phyloP scores from a whole-genome alignment of 2,888 invertebrate species.

The Morpho deidamia region DNA sequence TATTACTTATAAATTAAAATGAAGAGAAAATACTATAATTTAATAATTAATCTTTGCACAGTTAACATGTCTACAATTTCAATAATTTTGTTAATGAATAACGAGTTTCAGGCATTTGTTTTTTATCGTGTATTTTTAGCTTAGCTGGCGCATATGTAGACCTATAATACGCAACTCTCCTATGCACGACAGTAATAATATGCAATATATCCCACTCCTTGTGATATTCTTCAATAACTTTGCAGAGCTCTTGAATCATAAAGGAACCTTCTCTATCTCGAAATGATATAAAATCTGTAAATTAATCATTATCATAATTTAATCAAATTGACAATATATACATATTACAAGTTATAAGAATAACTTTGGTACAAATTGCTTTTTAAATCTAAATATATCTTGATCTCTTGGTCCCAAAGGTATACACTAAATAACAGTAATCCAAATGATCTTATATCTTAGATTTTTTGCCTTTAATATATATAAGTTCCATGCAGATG shows the following conservation, averaged over 20 bases:
- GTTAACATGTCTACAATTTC: conserved; percentile 13
- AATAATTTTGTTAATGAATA: conserved; percentile 51
- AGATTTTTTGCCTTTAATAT: too few species aligned
- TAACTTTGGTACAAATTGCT: not conserved
- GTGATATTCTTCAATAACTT: conserved; percentile 36
- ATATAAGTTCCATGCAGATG: not conserved
- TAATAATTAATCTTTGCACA: not conserved
- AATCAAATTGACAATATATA: too few species aligned
- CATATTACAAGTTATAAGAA: not conserved
- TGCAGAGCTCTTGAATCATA: conserved; percentile 54
- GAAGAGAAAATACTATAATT: not conserved
- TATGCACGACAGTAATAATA: conserved; percentile 44
- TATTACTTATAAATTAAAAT: not conserved
- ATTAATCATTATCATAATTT: not conserved
- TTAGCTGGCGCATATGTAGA: conserved; percentile 35
- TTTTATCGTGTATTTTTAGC: conserved; percentile 37
- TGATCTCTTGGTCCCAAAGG: too few species aligned
- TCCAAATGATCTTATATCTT: too few species aligned
- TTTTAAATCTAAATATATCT: too few species aligned
- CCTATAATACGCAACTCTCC: conserved; percentile 40
- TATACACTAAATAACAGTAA: too few species aligned
- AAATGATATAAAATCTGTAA: conserved; percentile 46
- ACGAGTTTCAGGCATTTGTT: conserved; percentile 55
- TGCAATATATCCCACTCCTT: conserved; percentile 42
- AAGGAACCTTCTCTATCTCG: conserved; percentile 48